Conservation (phyloP, 2,888 invertebrate genomes). For the Dendrolimus pini region DNA sequence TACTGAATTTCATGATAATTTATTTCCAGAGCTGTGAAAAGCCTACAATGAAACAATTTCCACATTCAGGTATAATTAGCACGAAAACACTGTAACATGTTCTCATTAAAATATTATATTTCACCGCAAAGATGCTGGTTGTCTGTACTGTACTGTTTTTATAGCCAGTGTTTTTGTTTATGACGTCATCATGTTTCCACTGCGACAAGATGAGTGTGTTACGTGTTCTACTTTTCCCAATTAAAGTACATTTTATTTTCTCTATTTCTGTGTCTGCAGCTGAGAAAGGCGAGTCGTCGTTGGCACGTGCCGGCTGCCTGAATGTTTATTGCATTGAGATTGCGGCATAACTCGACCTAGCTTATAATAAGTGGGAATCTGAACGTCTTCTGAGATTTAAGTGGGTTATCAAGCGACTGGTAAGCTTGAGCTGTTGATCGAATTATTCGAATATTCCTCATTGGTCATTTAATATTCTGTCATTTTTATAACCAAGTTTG, state of each 20-base stretch:
- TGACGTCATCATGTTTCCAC: constrained; percentile 10
- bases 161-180: constrained; percentile 12
- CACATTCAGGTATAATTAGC: too few species aligned
- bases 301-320: constrained; percentile 48
- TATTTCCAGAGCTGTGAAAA: too few species aligned
- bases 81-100: too few species aligned
- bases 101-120: too few species aligned
- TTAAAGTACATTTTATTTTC: constrained; percentile 26
- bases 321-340: constrained; percentile 64
- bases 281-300: constrained; percentile 36
- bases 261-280: constrained; percentile 33
- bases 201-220: constrained; percentile 15
- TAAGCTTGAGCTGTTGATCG: constrained; percentile 2
- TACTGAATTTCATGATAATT: too few species aligned
- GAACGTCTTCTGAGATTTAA: constrained; percentile 27
- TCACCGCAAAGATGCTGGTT: too few species aligned
- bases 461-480: constrained; percentile 2
- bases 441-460: too few species aligned
- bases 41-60: too few species aligned
- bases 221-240: constrained; percentile 19
- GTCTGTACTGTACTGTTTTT: not conserved
- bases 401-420: constrained; percentile 9
- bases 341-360: constrained; percentile 48
- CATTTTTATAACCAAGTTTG: not conserved
- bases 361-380: constrained; percentile 46